These are phyloP conservation scores for Urophycis tenuis DNA, from an alignment of 2,797 vertebrate genomes.

Conservation along the genomic window DNA sequence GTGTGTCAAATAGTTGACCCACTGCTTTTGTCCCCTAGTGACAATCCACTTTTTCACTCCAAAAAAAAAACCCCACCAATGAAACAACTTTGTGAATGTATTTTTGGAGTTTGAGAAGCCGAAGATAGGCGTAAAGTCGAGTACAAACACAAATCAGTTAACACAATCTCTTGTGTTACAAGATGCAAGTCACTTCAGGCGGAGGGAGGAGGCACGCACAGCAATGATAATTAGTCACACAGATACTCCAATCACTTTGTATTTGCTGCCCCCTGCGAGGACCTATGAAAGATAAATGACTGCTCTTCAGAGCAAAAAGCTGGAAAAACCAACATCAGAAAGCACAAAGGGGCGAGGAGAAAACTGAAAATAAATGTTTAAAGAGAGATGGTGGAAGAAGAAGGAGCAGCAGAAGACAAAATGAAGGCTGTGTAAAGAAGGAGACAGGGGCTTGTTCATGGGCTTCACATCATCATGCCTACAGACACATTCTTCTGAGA, in stretches of 20 bases:
- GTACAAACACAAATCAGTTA: conserved; percentile 49
- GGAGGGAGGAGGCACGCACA: conserved; percentile 13
- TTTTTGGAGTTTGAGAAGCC: conserved; percentile 15
- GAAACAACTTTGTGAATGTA: not conserved
- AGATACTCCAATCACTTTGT: conserved; percentile 56
- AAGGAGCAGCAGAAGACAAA: conserved; percentile 47
- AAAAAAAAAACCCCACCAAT: conserved; percentile 14
- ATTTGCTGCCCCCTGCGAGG: conserved; percentile 59
- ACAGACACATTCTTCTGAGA: conserved; percentile 85
- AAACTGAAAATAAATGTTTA: conserved; percentile 78
- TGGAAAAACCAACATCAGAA: conserved; percentile 74
- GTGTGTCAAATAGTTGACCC: conserved; percentile 35
- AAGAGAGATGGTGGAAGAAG: conserved; percentile 62
- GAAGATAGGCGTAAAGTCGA: conserved; percentile 20
- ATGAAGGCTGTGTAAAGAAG: conserved; percentile 53
- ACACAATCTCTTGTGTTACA: conserved; percentile 46
- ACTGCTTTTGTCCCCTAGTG: conserved; percentile 34
- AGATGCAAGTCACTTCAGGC: conserved; percentile 56
- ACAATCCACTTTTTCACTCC: conserved; percentile 20
- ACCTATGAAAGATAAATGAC: conserved; percentile 74
- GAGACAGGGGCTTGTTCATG: conserved; percentile 69
- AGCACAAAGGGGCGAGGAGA: conserved; percentile 68
- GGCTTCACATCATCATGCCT: conserved; percentile 79
- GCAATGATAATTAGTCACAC: conserved; percentile 66
- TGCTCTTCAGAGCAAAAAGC: conserved; percentile 67